Evolutionary conservation across 1,140 invertebrate species (phyloP).

Genomic region (Triops cancriformis): DNA sequence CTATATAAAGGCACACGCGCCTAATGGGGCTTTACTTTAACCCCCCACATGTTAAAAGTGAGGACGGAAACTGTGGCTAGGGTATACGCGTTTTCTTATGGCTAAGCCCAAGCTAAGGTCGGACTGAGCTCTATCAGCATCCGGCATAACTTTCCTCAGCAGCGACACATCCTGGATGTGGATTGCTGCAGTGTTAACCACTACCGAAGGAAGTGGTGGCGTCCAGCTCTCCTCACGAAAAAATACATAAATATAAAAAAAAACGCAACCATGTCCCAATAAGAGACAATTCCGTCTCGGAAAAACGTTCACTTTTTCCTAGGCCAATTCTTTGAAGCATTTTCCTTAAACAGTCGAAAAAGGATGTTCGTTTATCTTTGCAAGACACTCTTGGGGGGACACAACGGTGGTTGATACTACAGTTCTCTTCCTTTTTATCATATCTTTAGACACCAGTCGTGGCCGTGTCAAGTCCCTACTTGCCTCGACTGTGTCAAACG

Average conservation of each 20-base stretch:
- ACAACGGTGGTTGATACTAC: background rate
- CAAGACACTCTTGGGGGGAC: background rate
- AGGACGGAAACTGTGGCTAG: background rate
- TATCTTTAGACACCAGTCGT: background rate
- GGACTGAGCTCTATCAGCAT: conserved; percentile 2
- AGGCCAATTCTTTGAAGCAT: background rate
- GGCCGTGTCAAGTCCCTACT: background rate
- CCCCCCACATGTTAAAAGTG: background rate
- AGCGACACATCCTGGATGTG: conserved; percentile 12
- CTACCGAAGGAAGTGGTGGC: conserved; percentile 12
- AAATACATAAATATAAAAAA: too few species aligned
- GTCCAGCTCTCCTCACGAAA: background rate
- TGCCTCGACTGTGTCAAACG: background rate
- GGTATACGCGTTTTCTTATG: background rate
- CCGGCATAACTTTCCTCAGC: conserved; percentile 9
- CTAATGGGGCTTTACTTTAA: too few species aligned
- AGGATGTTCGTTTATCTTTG: background rate
- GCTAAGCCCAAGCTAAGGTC: background rate
- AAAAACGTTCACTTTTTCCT: background rate
- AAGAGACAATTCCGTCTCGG: background rate
- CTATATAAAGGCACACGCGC: background rate
- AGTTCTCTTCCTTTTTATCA: background rate
- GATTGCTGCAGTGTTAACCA: conserved; percentile 2
- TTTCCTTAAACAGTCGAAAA: background rate
- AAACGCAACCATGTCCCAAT: background rate